Evolutionary conservation across 2,797 vertebrate genomes (phyloP), one percentile per base, ranked within the genome.

Genomic region (Holocentrus rufus): DNA sequence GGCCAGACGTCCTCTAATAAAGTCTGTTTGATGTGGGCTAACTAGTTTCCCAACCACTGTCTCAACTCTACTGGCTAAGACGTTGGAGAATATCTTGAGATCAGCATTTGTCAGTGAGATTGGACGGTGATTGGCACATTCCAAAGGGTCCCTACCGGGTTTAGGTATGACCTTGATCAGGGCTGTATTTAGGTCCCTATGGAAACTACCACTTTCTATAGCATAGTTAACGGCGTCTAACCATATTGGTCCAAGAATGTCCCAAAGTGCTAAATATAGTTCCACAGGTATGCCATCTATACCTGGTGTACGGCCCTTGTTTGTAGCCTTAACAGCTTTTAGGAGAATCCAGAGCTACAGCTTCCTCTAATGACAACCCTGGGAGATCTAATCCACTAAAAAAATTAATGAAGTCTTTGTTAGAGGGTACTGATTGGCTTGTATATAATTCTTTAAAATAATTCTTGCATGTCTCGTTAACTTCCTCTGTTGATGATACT

Each of bases 91-190:
- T 17, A 76, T 60, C n/a, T 79, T 74, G 3, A 80, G 17, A 10
- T 80, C 20, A 0, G 47, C 58, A n/a, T 80, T 69, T 6, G 69
- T 72, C 34, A 67, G 54, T 7, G 64, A 80, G n/a, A 76, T 72
- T 17, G 63, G 78, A 1, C 52, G 25, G 8, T 76, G 53, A n/a
- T 57, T 76, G 2, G 64, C 46, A 54, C 72, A 76, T 4, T 76
- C 61, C 10, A 55, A 17, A 23, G 34, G 67, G 11, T 79, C 59
- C 64, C 55, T 71, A 44, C 54, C 47, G 0, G 57, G 63, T 30
- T 58, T 78, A 18, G 27, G 73, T 52, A 76, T 64, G 7, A 65
- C 49, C 3, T 50, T 69, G 27, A 62, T 75, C 39, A 65, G 39
- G 30, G 56, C 69, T 47, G 62, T 77, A 56, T 72, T 77, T 13